Evolutionary conservation across 2,797 vertebrate genomes (phyloP).

Genomic region (Oophaga sylvatica): DNA sequence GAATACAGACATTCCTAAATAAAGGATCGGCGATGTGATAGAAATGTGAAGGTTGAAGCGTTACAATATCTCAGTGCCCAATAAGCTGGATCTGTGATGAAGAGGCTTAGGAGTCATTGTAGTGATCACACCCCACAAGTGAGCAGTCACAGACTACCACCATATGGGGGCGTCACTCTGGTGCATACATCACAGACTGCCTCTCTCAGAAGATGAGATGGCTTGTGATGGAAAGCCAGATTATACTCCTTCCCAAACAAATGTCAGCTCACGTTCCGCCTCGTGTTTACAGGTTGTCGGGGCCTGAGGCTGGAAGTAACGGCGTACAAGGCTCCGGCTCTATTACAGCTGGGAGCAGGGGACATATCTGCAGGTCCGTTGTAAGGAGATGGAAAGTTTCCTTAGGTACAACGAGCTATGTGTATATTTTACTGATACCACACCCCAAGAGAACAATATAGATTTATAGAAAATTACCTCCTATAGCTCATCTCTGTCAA

Average conservation of each 20-base stretch:
- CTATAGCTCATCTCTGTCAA: neutral
- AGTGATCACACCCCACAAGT: neutral
- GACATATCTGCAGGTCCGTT: neutral
- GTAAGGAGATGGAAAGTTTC: constrained; percentile 16
- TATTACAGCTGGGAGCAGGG: constrained; percentile 17
- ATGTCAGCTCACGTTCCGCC: neutral
- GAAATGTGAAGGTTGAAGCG: no score
- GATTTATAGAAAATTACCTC: constrained; percentile 6
- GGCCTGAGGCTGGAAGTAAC: constrained; percentile 27
- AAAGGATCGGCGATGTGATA: no score
- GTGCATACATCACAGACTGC: neutral
- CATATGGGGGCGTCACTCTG: neutral
- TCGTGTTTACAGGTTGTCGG: constrained; percentile 35
- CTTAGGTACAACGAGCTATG: constrained; percentile 41
- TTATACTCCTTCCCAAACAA: neutral
- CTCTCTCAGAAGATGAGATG: neutral
- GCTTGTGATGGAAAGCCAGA: constrained; percentile 26
- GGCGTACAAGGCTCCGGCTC: constrained; percentile 6
- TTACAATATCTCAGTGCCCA: neutral
- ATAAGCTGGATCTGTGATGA: neutral
- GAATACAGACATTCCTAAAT: neutral
- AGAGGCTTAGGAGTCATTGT: no score
- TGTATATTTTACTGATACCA: constrained; percentile 20
- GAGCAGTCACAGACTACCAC: neutral
- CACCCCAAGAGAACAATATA: neutral